Evolutionary conservation across 30 jellyfish, hydroid and myxozoan genomes (phyloP).

Genomic region (Pseudorhiza aurosa): DNA sequence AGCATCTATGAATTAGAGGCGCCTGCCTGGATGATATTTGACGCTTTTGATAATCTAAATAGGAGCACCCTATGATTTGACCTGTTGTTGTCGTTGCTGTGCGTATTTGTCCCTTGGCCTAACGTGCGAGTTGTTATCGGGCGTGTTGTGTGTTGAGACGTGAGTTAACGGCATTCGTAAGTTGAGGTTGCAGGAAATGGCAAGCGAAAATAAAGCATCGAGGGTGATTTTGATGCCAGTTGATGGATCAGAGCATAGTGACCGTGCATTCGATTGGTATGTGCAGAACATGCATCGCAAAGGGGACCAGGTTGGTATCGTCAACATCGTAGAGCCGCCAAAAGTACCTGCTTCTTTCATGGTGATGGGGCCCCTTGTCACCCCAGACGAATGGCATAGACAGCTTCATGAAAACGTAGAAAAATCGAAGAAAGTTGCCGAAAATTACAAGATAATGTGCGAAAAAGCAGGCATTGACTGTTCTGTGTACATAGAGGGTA

Average conservation of each 20-base stretch:
- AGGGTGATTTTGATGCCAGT: constrained; percentile 67
- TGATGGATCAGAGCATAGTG: constrained; percentile 77
- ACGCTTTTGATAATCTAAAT: too few species aligned
- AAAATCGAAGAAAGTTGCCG: constrained; percentile 49
- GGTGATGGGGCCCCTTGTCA: constrained; percentile 80
- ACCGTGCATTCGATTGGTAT: constrained; percentile 80
- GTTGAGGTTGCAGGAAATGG: constrained; percentile 42
- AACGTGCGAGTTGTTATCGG: background rate
- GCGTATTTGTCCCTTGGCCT: constrained; percentile 35
- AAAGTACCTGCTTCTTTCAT: constrained; percentile 64
- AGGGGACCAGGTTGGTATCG: constrained; percentile 74
- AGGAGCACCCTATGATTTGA: background rate
- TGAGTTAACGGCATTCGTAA: background rate
- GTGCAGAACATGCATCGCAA: constrained; percentile 51
- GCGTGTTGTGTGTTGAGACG: background rate
- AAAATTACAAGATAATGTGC: constrained; percentile 44
- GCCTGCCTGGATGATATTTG: too few species aligned
- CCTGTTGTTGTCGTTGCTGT: constrained; percentile 18
- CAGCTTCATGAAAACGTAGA: constrained; percentile 65
- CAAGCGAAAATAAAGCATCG: constrained; percentile 12
- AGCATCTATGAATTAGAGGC: too few species aligned
- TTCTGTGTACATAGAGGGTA: constrained; percentile 33
- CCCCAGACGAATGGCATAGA: constrained; percentile 76
- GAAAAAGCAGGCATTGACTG: constrained; percentile 57
- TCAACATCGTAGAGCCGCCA: constrained; percentile 84